Evolutionary conservation across 2,113 vertebrate species (phyloP), one percentile per base, ranked within the genome.

Genomic region (Thinocorus orbignyianus): DNA sequence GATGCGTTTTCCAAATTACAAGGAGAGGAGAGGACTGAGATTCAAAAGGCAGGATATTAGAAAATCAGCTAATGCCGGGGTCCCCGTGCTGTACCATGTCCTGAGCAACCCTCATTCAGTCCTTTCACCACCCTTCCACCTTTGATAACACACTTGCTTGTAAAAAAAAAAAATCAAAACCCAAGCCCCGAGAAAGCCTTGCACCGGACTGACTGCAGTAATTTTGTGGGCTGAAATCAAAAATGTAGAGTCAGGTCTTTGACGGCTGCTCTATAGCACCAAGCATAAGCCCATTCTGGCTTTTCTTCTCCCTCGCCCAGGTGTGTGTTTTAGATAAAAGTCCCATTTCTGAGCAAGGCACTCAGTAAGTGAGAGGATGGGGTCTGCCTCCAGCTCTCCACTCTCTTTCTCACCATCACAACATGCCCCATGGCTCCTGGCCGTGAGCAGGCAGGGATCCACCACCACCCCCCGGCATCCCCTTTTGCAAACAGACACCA

Each of bases 281-380:
- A 57, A 76, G 57, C 2, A 3, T 86, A 93, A 87, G 61, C 52
- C n/a, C 52, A 52, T 52, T 37, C 62, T 74, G 35, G 48, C 70
- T 74, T 90, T 84, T 66, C 18, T 35, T 18, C 81, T 39, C 61
- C 14, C 0, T 46, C 15, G 26, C 57, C 85, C 74, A 71, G 90
- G 73, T 79, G 74, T 30, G 26, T 11, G 7, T 42, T 79, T 72
- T 6, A 90, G 95, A 65, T 69, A 85, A 69, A 91, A 85, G 55
- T 9, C 20, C 13, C 3, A 0, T 60, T 89, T 76, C 74, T 39
- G 73, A 42, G 35, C 0, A 0, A 81, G 41, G 64, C 28, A 3
- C 46, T 41, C 1, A 0, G 0, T 20, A 30, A 65, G 35, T 0
- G 1, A 44, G n/a, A 78, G 31, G 52, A 31, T 17, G 8, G 11